Conservation (phyloP, 2,888 invertebrate species). For the Hydraecia micacea region DNA sequence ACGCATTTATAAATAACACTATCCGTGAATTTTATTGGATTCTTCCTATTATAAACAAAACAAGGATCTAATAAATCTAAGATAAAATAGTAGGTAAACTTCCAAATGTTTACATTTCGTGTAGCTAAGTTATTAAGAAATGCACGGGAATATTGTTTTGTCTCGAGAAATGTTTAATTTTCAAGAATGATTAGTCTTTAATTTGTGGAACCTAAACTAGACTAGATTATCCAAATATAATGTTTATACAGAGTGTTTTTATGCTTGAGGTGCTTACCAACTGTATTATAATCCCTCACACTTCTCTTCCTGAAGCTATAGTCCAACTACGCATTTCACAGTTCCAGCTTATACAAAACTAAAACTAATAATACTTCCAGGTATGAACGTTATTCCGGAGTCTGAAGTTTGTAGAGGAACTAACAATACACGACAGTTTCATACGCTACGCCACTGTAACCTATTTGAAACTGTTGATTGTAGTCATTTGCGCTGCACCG, state of each 20-base stretch:
- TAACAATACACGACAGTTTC: slow-evolving; percentile 21
- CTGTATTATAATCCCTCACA: neutral
- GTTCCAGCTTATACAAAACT: slow-evolving; percentile 12
- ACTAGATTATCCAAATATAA: no score
- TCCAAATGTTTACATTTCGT: neutral
- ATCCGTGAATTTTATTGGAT: slow-evolving; percentile 40
- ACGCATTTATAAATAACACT: no score
- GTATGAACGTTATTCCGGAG: neutral
- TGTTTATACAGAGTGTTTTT: neutral
- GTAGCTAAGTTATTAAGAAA: neutral
- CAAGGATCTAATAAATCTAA: slow-evolving; percentile 3
- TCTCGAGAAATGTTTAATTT: neutral
- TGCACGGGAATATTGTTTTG: neutral
- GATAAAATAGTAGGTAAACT: neutral
- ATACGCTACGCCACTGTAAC: slow-evolving; percentile 31
- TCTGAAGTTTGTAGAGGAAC: slow-evolving; percentile 8
- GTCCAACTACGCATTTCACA: slow-evolving; percentile 10
- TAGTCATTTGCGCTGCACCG: slow-evolving; percentile 26
- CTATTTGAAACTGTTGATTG: slow-evolving; percentile 45
- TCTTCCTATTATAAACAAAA: slow-evolving; percentile 8
- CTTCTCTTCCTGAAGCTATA: neutral
- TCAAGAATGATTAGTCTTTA: no score
- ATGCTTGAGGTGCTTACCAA: no score
- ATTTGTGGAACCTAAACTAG: no score
- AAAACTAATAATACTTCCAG: slow-evolving; percentile 28